phyloP scores from a whole-genome alignment of 2,888 invertebrate species.

The Apotomis turbidana region DNA sequence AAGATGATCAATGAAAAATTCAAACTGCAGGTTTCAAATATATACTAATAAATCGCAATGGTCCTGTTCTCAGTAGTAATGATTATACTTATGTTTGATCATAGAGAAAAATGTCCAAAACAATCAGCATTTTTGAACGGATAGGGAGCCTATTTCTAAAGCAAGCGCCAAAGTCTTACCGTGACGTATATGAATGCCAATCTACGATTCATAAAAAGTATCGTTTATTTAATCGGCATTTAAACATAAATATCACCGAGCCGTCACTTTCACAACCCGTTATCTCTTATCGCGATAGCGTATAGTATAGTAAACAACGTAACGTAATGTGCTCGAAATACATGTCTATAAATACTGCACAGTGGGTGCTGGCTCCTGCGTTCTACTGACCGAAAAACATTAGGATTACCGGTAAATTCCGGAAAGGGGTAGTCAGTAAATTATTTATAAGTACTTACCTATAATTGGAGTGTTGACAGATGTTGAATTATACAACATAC shows the following conservation, averaged over 20 bases:
- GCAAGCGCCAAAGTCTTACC: too few species aligned
- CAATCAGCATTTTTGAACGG: too few species aligned
- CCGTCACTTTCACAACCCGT: slow-evolving; percentile 64
- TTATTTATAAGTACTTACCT: not conserved
- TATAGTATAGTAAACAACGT: slow-evolving; percentile 66
- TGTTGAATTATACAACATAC: too few species aligned
- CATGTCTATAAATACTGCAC: slow-evolving; percentile 47
- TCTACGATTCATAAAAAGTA: not conserved
- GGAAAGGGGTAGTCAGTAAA: not conserved
- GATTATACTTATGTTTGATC: too few species aligned
- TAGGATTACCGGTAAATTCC: slow-evolving; percentile 1
- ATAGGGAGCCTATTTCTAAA: too few species aligned
- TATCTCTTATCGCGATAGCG: slow-evolving; percentile 55
- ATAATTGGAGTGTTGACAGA: too few species aligned
- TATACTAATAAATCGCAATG: too few species aligned
- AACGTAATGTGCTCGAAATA: slow-evolving; percentile 68
- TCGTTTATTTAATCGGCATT: slow-evolving; percentile 12
- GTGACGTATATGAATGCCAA: slow-evolving; percentile 1
- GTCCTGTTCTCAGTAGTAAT: too few species aligned
- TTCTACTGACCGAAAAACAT: not conserved
- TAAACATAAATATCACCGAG: slow-evolving; percentile 10
- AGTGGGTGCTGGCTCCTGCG: slow-evolving; percentile 4
- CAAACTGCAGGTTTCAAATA: too few species aligned
- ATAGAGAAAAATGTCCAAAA: too few species aligned
- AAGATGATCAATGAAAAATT: too few species aligned